Percentiles rank a stretch among this genome's conserved stretches.
Evolutionary conservation across 2,888 invertebrate species (phyloP).

Genomic region (Harpalus rufipes): DNA sequence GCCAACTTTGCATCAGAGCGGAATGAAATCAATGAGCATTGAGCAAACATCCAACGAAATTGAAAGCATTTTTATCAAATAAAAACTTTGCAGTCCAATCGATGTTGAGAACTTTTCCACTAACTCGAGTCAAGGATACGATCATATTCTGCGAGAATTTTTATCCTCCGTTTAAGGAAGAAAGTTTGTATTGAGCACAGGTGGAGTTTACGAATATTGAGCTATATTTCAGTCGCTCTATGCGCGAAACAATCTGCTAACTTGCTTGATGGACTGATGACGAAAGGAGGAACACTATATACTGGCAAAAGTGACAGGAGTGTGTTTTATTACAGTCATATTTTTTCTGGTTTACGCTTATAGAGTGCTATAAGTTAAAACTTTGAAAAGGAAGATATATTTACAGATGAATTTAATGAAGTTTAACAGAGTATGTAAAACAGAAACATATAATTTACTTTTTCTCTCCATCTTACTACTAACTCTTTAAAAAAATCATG

Average conservation of each 20-base stretch:
- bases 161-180: constrained; percentile 58
- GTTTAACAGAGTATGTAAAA: not conserved
- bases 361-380: not conserved
- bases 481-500: not conserved
- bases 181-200: constrained; percentile 54
- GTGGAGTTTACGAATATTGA: constrained; percentile 54
- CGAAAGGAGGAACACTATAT: not conserved
- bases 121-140: constrained; percentile 44
- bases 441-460: not conserved
- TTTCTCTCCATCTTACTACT: not conserved
- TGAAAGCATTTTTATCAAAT: constrained; percentile 60
- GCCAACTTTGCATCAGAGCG: constrained; percentile 39
- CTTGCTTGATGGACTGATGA: constrained; percentile 49
- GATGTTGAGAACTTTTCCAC: constrained; percentile 55
- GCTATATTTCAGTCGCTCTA: constrained; percentile 38
- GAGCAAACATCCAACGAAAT: constrained; percentile 59
- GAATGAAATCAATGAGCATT: constrained; percentile 55
- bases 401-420: too few relatives aligned
- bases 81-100: constrained; percentile 56
- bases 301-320: not conserved
- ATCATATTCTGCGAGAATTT: constrained; percentile 62
- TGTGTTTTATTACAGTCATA: constrained; percentile 8
- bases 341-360: not conserved
- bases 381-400: too few relatives aligned
- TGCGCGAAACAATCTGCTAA: constrained; percentile 59